Evolutionary conservation across 1,140 invertebrate genomes (phyloP).

Genomic region (Listronotus bonariensis): DNA sequence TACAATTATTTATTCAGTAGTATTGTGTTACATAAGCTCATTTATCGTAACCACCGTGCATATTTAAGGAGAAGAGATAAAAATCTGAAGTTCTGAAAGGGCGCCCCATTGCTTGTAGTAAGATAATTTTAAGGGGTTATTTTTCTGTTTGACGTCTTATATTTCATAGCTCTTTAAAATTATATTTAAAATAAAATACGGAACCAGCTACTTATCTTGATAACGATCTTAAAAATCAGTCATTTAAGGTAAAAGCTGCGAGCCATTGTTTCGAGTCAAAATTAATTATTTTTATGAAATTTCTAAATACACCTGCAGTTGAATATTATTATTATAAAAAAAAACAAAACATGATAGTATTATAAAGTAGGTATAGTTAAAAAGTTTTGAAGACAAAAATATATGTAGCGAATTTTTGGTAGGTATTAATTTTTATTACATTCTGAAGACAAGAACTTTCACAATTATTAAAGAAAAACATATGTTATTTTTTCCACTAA

Average conservation of each 20-base stretch:
- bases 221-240: conserved; percentile 22
- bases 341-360: no score
- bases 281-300: conserved; percentile 18
- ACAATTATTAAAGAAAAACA: no score
- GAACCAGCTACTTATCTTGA: conserved; percentile 21
- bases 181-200: conserved; percentile 15
- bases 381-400: no score
- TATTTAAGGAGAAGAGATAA: conserved; percentile 31
- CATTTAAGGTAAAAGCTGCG: conserved; percentile 25
- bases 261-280: conserved; percentile 19
- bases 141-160: conserved; percentile 36
- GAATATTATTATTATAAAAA: no score
- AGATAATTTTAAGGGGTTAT: conserved; percentile 32
- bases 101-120: conserved; percentile 19
- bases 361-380: no score
- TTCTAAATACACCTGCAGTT: conserved; percentile 11
- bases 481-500: no score
- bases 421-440: no score
- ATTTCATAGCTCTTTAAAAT: conserved; percentile 31
- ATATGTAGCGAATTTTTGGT: no score
- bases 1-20: conserved; percentile 9
- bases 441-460: no score
- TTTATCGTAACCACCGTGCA: conserved; percentile 26
- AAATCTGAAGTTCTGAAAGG: conserved; percentile 26
- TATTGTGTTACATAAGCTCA: conserved; percentile 32